phyloP scores from a whole-genome alignment of 2,888 invertebrate species.

The Microchrysa polita region DNA sequence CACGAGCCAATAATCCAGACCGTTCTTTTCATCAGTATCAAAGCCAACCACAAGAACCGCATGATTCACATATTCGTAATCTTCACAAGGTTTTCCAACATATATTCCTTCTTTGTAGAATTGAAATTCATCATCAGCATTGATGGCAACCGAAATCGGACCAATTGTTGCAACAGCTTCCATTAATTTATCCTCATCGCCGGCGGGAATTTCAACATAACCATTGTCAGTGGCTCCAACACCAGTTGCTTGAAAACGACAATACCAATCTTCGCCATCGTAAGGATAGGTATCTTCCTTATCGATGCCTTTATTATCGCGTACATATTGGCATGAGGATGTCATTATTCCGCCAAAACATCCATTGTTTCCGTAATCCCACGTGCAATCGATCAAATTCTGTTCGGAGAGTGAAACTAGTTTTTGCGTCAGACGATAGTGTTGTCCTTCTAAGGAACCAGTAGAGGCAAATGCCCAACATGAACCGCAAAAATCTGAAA shows the following conservation, averaged over 20 bases:
- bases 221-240: constrained; percentile 79
- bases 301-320: constrained; percentile 81
- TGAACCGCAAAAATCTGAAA: constrained; percentile 45
- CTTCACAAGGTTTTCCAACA: constrained; percentile 77
- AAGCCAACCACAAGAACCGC: constrained; percentile 63
- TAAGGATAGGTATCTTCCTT: constrained; percentile 86
- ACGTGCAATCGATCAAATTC: constrained; percentile 85
- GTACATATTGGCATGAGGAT: constrained; percentile 80
- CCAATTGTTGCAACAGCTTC: constrained; percentile 80
- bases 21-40: constrained; percentile 25
- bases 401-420: constrained; percentile 73
- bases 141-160: constrained; percentile 85
- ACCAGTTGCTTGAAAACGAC: constrained; percentile 69
- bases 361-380: constrained; percentile 81
- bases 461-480: constrained; percentile 49
- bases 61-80: constrained; percentile 72
- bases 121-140: constrained; percentile 83
- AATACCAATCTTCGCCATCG: constrained; percentile 58
- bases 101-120: constrained; percentile 80
- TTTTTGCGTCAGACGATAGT: constrained; percentile 16
- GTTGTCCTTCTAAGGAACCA: constrained; percentile 48
- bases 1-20: constrained; percentile 47
- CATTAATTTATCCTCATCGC: constrained; percentile 75
- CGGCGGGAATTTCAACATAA: constrained; percentile 74
- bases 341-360: constrained; percentile 82